phyloP scores from a whole-genome alignment of 2,888 invertebrate species.

The Zygogramma bicolorata region DNA sequence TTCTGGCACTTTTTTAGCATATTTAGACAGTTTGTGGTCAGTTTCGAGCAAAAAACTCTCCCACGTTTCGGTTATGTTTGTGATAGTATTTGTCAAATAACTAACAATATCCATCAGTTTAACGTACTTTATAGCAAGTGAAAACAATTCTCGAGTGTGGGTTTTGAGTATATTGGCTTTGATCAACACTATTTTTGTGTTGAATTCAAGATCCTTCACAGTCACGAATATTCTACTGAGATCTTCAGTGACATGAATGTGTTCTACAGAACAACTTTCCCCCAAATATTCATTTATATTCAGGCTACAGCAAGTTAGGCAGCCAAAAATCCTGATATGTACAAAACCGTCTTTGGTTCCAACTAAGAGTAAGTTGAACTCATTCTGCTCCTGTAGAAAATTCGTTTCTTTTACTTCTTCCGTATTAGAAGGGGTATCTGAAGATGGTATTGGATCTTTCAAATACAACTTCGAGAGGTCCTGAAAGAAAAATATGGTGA shows the following conservation, averaged over 20 bases:
- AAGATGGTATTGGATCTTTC: conserved; percentile 67
- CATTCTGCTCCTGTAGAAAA: conserved; percentile 72
- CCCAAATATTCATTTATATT: conserved; percentile 71
- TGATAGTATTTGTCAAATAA: conserved; percentile 81
- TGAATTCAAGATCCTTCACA: conserved; percentile 69
- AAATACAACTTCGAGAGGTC: conserved; percentile 62
- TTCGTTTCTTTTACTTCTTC: conserved; percentile 73
- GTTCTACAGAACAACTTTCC: conserved; percentile 71
- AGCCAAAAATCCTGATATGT: conserved; percentile 85
- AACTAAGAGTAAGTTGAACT: conserved; percentile 82
- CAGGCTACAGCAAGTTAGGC: conserved; percentile 83
- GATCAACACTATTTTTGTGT: conserved; percentile 69
- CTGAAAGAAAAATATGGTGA: conserved; percentile 48
- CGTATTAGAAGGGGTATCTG: conserved; percentile 68
- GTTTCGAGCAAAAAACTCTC: conserved; percentile 94
- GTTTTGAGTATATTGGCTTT: conserved; percentile 75
- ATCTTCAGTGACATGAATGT: conserved; percentile 78
- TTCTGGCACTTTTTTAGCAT: conserved; percentile 83
- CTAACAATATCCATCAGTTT: conserved; percentile 72
- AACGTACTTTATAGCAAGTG: conserved; percentile 81
- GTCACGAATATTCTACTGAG: conserved; percentile 78
- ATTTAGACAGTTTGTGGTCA: conserved; percentile 91
- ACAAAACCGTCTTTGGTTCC: conserved; percentile 82
- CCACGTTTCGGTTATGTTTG: conserved; percentile 90
- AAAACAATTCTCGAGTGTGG: conserved; percentile 77